phyloP scores from a whole-genome alignment of 2,888 invertebrate genomes.

The Abscondita cerata region DNA sequence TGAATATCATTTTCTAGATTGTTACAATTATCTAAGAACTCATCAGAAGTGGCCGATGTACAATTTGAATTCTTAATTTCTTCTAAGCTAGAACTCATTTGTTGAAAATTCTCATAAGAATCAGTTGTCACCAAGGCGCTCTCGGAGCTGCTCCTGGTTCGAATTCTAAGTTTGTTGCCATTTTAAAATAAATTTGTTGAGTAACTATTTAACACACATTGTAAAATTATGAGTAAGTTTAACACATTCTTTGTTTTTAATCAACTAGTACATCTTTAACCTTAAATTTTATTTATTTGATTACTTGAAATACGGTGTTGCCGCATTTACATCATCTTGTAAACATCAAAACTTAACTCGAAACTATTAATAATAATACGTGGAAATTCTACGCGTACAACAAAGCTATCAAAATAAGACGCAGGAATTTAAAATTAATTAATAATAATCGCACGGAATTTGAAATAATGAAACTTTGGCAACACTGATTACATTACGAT shows the following conservation, averaged over 20 bases:
- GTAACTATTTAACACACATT: constrained; percentile 1
- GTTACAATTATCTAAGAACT: constrained; percentile 43
- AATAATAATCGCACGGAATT: no score
- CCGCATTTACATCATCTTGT: no score
- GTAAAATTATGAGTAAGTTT: not conserved
- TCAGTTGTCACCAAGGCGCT: constrained; percentile 76
- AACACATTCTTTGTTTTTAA: constrained; percentile 4
- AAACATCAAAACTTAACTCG: no score
- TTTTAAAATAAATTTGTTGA: no score
- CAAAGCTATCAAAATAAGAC: no score
- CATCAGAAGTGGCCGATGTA: constrained; percentile 47
- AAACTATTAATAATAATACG: no score
- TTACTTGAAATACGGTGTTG: not conserved
- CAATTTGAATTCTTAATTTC: constrained; percentile 64
- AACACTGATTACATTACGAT: not conserved
- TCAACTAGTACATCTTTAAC: constrained; percentile 10
- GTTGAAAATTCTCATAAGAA: constrained; percentile 73
- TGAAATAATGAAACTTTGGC: no score
- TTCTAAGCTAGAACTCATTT: constrained; percentile 69
- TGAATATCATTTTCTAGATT: constrained; percentile 43
- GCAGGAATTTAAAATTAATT: no score
- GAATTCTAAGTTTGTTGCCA: constrained; percentile 49
- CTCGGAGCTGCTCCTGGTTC: constrained; percentile 70
- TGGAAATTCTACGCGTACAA: no score
- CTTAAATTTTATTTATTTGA: constrained; percentile 3